phyloP scores from a whole-genome alignment of 1,140 invertebrate species.

The Drepana arcuata region DNA sequence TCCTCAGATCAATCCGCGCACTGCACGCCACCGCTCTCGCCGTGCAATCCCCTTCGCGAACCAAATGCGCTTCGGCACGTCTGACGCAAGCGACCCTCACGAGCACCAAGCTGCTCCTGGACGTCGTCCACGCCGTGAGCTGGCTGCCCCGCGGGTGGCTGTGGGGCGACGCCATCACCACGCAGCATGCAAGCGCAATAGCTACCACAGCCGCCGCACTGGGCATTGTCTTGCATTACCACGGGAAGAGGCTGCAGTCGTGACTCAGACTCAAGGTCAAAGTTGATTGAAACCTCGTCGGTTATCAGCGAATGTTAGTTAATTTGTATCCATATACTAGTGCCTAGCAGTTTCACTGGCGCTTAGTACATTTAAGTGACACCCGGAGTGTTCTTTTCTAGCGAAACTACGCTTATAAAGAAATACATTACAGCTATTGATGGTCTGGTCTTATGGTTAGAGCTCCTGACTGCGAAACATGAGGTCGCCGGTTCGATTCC shows the following conservation, averaged over 20 bases:
- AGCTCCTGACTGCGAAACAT: no score
- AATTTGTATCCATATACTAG: conserved; percentile 13
- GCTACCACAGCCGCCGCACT: conserved; percentile 38
- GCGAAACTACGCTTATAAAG: no score
- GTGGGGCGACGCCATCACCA: conserved; percentile 35
- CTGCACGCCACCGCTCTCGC: conserved; percentile 29
- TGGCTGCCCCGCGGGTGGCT: conserved; percentile 51
- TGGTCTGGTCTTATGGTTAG: no score
- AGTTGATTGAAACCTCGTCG: no score
- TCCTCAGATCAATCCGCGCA: conserved; percentile 38
- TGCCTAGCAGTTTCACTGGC: no score
- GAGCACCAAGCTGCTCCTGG: conserved; percentile 38
- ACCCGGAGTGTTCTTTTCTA: no score
- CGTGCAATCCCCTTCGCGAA: conserved; percentile 19
- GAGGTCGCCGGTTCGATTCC: no score
- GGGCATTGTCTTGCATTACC: conserved; percentile 39
- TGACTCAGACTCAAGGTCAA: neutral
- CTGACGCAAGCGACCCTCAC: conserved; percentile 38
- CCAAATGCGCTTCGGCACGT: conserved; percentile 41
- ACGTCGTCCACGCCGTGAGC: conserved; percentile 44
- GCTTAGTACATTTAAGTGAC: no score
- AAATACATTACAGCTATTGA: no score
- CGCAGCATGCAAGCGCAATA: conserved; percentile 22
- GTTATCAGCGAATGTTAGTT: neutral
- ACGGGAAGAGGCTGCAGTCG: conserved; percentile 33